A percentile compares a stretch with the other conserved stretches of the same genome.
phyloP scores from a whole-genome alignment of 2,797 vertebrate species.

The Chrosomus eos region DNA sequence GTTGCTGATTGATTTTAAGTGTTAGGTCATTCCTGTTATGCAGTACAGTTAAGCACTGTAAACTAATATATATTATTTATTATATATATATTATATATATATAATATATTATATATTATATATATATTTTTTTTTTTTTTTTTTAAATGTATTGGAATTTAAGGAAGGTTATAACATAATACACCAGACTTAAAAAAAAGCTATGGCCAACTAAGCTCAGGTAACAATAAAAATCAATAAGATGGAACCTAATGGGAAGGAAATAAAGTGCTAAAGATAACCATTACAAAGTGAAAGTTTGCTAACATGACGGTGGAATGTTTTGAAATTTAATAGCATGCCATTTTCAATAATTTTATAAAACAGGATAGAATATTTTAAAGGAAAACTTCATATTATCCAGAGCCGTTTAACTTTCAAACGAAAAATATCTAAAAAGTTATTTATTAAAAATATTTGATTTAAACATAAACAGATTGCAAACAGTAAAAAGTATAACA shows the following conservation, averaged over 20 bases:
- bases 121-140: too few species aligned
- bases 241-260: not conserved
- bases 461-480: too few species aligned
- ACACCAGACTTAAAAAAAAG: not conserved
- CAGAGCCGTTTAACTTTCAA: not conserved
- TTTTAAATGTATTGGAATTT: not conserved
- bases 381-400: not conserved
- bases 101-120: not conserved
- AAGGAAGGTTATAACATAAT: not conserved
- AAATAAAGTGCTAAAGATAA: not conserved
- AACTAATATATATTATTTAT: not conserved
- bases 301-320: not conserved
- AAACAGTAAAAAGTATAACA: too few species aligned
- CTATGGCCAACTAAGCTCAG: not conserved
- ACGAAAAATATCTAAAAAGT: not conserved
- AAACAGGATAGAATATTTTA: not conserved
- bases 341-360: not conserved
- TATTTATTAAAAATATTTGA: not conserved
- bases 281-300: not conserved
- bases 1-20: constrained; percentile 12
- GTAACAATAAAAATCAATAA: not conserved
- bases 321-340: not conserved
- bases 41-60: not conserved
- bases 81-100: too few species aligned
- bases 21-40: constrained; percentile 14